Evolutionary conservation across 2,797 vertebrate species (phyloP).

Genomic region (Melanotaenia trifasciata): DNA sequence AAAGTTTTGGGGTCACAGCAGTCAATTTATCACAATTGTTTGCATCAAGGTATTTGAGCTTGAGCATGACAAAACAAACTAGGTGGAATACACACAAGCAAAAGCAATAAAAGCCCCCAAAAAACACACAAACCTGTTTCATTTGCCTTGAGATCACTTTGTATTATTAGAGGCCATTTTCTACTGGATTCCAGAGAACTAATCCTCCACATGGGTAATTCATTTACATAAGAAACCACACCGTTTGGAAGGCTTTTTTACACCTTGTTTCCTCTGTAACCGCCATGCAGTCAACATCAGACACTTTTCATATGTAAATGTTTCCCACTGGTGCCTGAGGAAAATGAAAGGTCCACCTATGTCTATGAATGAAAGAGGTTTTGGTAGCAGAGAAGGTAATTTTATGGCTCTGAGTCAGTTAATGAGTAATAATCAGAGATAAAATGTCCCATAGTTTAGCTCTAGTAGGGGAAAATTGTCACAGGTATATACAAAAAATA

Average conservation of each 20-base stretch:
- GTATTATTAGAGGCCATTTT: slow-evolving; percentile 46
- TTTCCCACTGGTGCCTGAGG: not conserved
- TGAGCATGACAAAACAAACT: not conserved
- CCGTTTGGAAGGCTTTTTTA: slow-evolving; percentile 16
- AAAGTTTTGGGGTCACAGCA: not conserved
- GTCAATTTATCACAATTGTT: not conserved
- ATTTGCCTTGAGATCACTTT: slow-evolving; percentile 21
- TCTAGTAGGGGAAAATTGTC: not conserved
- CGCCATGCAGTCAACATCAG: slow-evolving; percentile 23
- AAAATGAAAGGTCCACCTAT: slow-evolving; percentile 13
- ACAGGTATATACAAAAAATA: not conserved
- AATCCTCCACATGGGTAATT: slow-evolving; percentile 57
- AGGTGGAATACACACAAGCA: slow-evolving; percentile 3
- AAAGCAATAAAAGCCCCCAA: no score
- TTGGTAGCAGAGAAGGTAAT: not conserved
- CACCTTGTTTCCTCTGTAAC: slow-evolving; percentile 11
- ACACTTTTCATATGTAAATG: slow-evolving; percentile 37
- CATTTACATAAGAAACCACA: slow-evolving; percentile 65
- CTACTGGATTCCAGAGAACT: slow-evolving; percentile 27
- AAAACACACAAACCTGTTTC: not conserved
- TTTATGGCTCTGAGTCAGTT: slow-evolving; percentile 9
- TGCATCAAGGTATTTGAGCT: not conserved
- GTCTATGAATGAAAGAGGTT: slow-evolving; percentile 15
- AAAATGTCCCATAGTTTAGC: not conserved
- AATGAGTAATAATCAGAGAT: slow-evolving; percentile 6